These are phyloP conservation scores for Aulostomus chinensis DNA, from an alignment of 2,797 vertebrate genomes.

Conservation along the genomic window DNA sequence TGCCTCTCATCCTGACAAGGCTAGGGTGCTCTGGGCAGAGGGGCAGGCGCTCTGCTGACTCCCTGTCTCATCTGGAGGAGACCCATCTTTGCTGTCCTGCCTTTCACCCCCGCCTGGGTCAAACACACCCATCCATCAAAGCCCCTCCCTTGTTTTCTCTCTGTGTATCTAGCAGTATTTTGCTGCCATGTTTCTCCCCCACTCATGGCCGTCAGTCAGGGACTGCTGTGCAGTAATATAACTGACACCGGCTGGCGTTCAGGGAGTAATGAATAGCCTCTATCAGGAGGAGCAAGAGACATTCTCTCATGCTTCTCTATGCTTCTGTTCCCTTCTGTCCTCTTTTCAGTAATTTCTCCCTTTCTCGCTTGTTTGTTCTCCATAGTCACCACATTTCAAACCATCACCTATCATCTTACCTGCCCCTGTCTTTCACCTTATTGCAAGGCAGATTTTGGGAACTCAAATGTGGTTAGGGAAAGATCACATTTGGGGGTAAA, in stretches of 20 bases:
- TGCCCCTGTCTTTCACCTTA: too few species aligned
- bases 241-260: slow-evolving; percentile 69
- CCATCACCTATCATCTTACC: too few species aligned
- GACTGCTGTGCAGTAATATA: slow-evolving; percentile 71
- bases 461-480: too few species aligned
- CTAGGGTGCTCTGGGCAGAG: slow-evolving; percentile 66
- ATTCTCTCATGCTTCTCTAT: slow-evolving; percentile 31
- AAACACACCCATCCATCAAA: slow-evolving; percentile 84
- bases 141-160: slow-evolving; percentile 56
- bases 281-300: slow-evolving; percentile 60
- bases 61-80: slow-evolving; percentile 78
- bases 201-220: slow-evolving; percentile 71
- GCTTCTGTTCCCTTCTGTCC: slow-evolving; percentile 4
- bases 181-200: slow-evolving; percentile 71
- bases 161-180: slow-evolving; percentile 62
- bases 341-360: slow-evolving; percentile 5
- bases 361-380: slow-evolving; percentile 17
- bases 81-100: slow-evolving; percentile 62
- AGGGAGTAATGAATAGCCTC: slow-evolving; percentile 74
- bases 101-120: slow-evolving; percentile 77
- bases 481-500: too few species aligned
- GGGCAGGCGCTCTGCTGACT: slow-evolving; percentile 63
- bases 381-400: slow-evolving; percentile 39
- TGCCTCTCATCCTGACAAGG: slow-evolving; percentile 84
- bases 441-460: too few species aligned